Base-by-base conservation (phyloP, 1,140 invertebrate species). In the Pseudomyrmex cubaensis region DNA sequence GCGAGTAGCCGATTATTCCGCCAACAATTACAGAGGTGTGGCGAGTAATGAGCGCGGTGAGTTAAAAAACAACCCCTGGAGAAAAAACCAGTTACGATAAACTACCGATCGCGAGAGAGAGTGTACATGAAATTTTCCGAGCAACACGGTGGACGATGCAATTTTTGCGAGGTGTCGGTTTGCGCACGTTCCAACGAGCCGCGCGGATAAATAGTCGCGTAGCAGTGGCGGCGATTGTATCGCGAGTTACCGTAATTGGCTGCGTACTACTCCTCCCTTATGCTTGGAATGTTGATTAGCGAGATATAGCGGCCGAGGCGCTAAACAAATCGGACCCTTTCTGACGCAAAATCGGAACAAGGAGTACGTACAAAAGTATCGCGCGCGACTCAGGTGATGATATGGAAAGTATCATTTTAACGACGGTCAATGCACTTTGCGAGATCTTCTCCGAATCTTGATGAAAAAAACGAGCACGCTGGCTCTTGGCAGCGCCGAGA, bases 251-350 rank as follows among this genome's bases (percentile, higher is more conserved):
- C 85, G 87, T 92, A 91, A 92, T 91, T 92, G 90, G 87, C 87
- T 86, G 87, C 90, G 83, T 90, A 89, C 89, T 91, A 35, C 35
- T 35, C 35, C 35, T 35, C 35, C 86, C 72, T 76, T 90, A 91
- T 86, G 86, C 85, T 83, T 87, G 91, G 90, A 93, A 93, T 92
- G 91, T 92, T 92, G 92, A 93, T 92, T 91, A 90, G 87, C 87
- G 84, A 91, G 90, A 91, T 91, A 91, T 59, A 80, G 78, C 64
- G 57, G 84, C 64, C 76, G 75, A 84, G 84, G 83, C 77, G 85
- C 83, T 75, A 66, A 64, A 88, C 90, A 87, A 90, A 92, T 90
- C 88, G 69, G 69, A 86, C 70, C 78, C 84, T 89, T 57, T 2
- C 13, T 15, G 17, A 22, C 22, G 52, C 69, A 22, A 17, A 8